Conservation (phyloP, 1,140 invertebrate species). For the Cotesia typhae region DNA sequence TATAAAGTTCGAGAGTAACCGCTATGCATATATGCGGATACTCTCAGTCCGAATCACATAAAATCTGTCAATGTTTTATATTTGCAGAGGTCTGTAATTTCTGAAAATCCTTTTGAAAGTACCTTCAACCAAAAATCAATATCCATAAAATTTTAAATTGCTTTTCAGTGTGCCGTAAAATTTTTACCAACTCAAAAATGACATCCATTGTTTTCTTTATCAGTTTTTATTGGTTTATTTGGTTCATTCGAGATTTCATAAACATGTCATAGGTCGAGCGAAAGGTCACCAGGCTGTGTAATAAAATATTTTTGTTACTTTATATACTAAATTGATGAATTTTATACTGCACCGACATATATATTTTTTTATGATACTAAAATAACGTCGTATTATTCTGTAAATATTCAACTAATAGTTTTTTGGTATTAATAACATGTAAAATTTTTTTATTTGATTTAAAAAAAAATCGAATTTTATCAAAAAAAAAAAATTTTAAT, state of each 20-base stretch:
- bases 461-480: no score
- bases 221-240: neutral
- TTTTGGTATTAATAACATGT: no score
- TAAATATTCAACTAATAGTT: no score
- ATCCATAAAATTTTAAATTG: constrained; percentile 24
- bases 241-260: neutral
- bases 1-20: constrained; percentile 29
- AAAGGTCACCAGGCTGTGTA: no score
- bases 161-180: constrained; percentile 24
- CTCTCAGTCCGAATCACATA: constrained; percentile 18
- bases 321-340: no score
- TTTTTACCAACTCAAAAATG: constrained; percentile 7
- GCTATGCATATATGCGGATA: constrained; percentile 35
- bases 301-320: no score
- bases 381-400: no score
- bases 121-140: constrained; percentile 18
- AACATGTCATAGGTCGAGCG: no score
- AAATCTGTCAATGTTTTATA: constrained; percentile 34
- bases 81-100: constrained; percentile 19
- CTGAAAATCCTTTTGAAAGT: constrained; percentile 25
- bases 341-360: no score
- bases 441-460: no score
- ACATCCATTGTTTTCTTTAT: neutral
- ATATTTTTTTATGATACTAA: no score
- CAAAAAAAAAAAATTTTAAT: no score